Percentiles rank a stretch among this genome's conserved stretches.
phyloP scores from a whole-genome alignment of 2,113 vertebrate genomes.

The Saccopteryx leptura region DNA sequence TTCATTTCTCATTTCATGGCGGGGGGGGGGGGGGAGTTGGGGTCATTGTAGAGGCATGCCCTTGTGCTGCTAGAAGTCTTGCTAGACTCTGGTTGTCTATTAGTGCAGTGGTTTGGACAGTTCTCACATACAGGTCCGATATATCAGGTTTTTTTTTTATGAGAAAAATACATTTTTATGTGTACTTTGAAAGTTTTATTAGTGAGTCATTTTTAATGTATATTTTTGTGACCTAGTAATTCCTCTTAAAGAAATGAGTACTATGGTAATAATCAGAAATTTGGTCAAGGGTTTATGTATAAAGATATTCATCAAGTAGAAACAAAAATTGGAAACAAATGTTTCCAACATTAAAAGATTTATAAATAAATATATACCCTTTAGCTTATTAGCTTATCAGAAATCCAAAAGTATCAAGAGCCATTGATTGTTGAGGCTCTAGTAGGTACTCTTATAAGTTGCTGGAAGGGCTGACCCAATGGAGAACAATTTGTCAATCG shows the following conservation, averaged over 20 bases:
- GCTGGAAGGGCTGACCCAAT: background rate
- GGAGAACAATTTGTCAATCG: background rate
- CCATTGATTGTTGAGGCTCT: background rate
- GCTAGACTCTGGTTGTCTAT: background rate
- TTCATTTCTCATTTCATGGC: no score
- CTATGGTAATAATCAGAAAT: slow-evolving; percentile 30
- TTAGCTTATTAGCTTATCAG: background rate
- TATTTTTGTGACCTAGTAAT: slow-evolving; percentile 16
- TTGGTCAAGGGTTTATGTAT: slow-evolving; percentile 25
- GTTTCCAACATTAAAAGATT: slow-evolving; percentile 37
- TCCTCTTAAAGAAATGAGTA: slow-evolving; percentile 12
- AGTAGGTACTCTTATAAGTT: background rate
- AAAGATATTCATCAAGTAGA: background rate
- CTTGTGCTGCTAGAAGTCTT: background rate
- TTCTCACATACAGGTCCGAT: background rate
- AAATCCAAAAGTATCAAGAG: slow-evolving; percentile 30
- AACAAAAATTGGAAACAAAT: slow-evolving; percentile 27
- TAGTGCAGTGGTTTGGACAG: background rate
- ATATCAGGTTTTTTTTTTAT: background rate
- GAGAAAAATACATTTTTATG: background rate
- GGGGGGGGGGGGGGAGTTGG: no score
- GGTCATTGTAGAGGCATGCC: background rate
- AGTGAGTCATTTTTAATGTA: background rate
- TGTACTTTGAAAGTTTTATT: slow-evolving; percentile 16
- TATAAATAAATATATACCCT: background rate